Percentiles rank a stretch among this genome's conserved stretches.
These are phyloP conservation scores for Cheiracanthium punctorium DNA, from an alignment of 2,888 invertebrate species.

Conservation along the genomic window DNA sequence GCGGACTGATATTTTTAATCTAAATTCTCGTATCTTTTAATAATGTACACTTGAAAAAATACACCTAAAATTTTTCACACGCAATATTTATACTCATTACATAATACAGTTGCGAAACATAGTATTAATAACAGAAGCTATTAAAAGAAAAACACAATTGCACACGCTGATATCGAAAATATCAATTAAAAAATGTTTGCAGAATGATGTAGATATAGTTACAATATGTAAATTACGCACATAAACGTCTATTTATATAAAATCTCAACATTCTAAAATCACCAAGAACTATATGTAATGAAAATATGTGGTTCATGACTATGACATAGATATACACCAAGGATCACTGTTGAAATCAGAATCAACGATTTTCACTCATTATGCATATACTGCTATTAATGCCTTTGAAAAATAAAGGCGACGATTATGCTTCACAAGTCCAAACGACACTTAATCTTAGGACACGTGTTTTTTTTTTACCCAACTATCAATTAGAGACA, in stretches of 20 bases:
- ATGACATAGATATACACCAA: not conserved
- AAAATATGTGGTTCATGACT: slow-evolving; percentile 15
- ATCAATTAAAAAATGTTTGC: not conserved
- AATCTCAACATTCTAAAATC: slow-evolving; percentile 3
- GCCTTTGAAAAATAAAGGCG: not conserved
- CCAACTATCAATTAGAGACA: not conserved
- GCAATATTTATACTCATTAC: too few relatives aligned
- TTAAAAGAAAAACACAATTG: too few relatives aligned
- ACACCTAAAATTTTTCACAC: too few relatives aligned
- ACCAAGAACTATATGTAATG: slow-evolving; percentile 9
- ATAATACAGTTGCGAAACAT: too few relatives aligned
- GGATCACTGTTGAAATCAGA: not conserved
- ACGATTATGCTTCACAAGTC: not conserved
- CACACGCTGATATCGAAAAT: not conserved
- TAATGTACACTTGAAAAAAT: too few relatives aligned
- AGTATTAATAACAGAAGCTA: too few relatives aligned
- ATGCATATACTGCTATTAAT: not conserved
- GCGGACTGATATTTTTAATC: too few relatives aligned
- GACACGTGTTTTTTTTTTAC: not conserved
- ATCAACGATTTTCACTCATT: not conserved
- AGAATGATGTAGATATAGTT: not conserved
- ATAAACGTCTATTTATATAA: not conserved
- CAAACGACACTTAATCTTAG: not conserved
- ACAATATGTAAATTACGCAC: not conserved
- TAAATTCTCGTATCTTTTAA: too few relatives aligned